Evolutionary conservation across 2,888 invertebrate species (phyloP).

Genomic region (Drosophila acutilabella): DNA sequence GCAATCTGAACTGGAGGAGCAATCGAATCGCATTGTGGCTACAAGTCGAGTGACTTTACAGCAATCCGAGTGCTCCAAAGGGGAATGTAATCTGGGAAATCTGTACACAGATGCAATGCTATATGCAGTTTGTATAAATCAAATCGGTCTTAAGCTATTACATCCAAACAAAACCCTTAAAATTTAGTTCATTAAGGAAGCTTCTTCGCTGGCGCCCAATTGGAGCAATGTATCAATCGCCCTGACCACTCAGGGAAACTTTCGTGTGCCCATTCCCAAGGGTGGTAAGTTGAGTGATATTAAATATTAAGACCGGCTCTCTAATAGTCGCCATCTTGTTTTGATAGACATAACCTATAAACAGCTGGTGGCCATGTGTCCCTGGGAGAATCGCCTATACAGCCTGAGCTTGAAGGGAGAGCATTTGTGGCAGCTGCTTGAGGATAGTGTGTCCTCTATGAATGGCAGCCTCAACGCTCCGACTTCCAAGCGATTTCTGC

Average conservation of each 20-base stretch:
- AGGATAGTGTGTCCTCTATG: conserved; percentile 86
- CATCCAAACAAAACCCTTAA: not conserved
- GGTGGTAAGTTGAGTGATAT: conserved; percentile 86
- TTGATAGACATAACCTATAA: conserved; percentile 89
- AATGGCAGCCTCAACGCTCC: conserved; percentile 47
- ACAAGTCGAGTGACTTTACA: conserved; percentile 87
- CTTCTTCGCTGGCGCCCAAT: conserved; percentile 79
- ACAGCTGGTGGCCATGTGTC: conserved; percentile 89
- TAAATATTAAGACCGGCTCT: too few relatives aligned
- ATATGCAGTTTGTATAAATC: conserved; percentile 86
- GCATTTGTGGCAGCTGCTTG: conserved; percentile 87
- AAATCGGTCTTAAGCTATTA: not conserved
- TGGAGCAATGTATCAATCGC: conserved; percentile 90
- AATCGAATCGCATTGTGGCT: conserved; percentile 87
- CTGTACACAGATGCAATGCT: conserved; percentile 90
- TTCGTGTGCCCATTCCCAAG: conserved; percentile 88
- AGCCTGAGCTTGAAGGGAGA: conserved; percentile 89
- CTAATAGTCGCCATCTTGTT: not conserved
- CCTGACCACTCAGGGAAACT: conserved; percentile 89
- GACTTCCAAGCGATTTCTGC: conserved; percentile 83
- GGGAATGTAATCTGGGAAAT: conserved; percentile 91
- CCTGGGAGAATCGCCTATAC: conserved; percentile 92
- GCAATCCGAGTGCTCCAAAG: conserved; percentile 87
- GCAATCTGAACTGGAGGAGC: conserved; percentile 86
- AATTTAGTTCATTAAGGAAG: conserved; percentile 63